Base-by-base conservation (phyloP, 2,113 vertebrate species). In the Otus sunia region DNA sequence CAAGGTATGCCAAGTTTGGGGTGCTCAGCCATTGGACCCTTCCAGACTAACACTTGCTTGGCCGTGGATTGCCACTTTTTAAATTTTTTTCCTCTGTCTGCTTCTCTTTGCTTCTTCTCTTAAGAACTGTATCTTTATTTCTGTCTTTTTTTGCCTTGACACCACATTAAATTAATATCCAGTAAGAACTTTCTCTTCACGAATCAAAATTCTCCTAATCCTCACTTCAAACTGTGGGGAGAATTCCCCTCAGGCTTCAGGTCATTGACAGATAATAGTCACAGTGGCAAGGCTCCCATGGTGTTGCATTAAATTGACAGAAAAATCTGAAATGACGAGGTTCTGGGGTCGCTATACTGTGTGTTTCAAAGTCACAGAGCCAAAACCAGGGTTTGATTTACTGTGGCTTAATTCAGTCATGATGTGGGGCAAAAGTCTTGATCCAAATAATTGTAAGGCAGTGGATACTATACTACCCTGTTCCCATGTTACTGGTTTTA, bases 311-410 rank as follows among this genome's bases (percentile, higher is more conserved):
- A 17, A 80, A 43, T 19, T 34, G 27, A 45, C 3, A 12, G 60
- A 56, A 92, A 92, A 76, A 15, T 9, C 12, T 27, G 13, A 67
- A 71, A 58, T 25, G 1, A 55, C 0, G 0, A 45, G 22, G 9
- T 63, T 68, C 43, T 83, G n/a, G 37, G 9, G 1, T 93, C 10
- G 1, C 9, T 50, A 1, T 45, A 13, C 11, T 14, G 1, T 27
- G 6, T 66, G 9, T 80, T 86, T 86, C 32, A 30, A 66, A 66
- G 29, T 49, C 49, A 39, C 17, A 82, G n/a, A 53, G 27, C 53
- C 84, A 68, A 37, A 62, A 79, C 22, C 9, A 26, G 39, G 26
- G 1, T 91, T 67, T 78, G 22, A 78, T 63, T 92, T 78, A 74
- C 34, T 67, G 30, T 30, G 34, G 7, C 27, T 90, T 53, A 69